phyloP scores from a whole-genome alignment of 1,140 invertebrate species.

The Zeugodacus cucurbitae region DNA sequence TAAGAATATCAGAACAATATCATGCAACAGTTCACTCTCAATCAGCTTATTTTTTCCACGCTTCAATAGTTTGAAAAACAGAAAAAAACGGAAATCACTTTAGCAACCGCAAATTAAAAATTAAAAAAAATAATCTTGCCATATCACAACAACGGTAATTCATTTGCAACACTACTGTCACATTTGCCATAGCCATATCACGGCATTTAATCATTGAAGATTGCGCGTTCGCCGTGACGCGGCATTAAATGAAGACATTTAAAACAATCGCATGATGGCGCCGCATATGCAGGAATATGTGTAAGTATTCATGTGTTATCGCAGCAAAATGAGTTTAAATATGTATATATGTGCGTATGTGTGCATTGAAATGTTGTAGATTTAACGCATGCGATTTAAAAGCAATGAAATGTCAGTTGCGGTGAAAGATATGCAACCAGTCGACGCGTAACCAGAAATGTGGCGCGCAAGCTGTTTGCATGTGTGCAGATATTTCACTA shows the following conservation, averaged over 20 bases:
- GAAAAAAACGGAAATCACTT: neutral
- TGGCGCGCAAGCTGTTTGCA: too few species aligned
- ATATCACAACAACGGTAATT: neutral
- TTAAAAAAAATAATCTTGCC: neutral
- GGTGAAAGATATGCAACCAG: neutral
- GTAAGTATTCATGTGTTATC: too few species aligned
- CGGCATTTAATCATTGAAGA: constrained; percentile 13
- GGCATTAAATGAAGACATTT: constrained; percentile 25
- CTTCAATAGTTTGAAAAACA: too few species aligned
- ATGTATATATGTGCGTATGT: neutral
- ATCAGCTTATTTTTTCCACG: too few species aligned
- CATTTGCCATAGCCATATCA: neutral
- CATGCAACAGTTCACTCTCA: too few species aligned
- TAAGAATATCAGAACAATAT: too few species aligned
- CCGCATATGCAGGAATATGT: neutral
- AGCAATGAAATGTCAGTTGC: constrained; percentile 33
- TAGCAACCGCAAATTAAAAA: neutral
- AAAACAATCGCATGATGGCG: neutral
- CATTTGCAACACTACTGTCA: neutral
- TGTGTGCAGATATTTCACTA: too few species aligned
- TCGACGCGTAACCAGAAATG: too few species aligned
- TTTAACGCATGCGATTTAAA: neutral
- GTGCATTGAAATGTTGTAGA: neutral
- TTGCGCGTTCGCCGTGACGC: neutral
- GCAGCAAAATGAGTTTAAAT: too few species aligned